Evolutionary conservation across 2,888 invertebrate genomes (phyloP), one percentile per base, ranked within the genome.

Genomic region (Chouioia cunea): DNA sequence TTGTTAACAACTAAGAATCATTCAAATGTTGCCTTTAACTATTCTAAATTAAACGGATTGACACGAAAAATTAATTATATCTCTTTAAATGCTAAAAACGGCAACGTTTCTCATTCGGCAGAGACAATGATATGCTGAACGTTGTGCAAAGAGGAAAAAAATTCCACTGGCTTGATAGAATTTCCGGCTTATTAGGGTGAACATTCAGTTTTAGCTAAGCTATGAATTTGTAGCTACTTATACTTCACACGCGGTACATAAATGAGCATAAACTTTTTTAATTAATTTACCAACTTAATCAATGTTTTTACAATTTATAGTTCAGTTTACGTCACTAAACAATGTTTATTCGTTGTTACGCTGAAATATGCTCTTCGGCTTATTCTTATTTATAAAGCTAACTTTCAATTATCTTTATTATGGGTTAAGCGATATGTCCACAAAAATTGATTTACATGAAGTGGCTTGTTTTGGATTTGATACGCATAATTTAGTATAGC

Each of bases 41-140:
- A 36, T 20, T 60, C 27, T 36, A 15, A 53, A 16, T 47, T 23
- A 53, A 50, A 70, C 60, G 62, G 57, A 62, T 70, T 60, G 50
- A 62, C 56, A 52, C 46, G 56, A 65, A 70, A 70, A 71, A 71
- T 71, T 71, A 62, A 71, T 66, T 66, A 52, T 20, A 43, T 27
- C 44, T 60, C 20, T 20, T 65, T 65, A 56, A 56, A 50, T 22
- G 46, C 48, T 57, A 62, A 16, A 46, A 46, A 44, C 44, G 16
- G 62, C 44, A 62, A n/a, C n/a, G n/a, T 70, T 47, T 54, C 48
- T 16, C 50, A 16, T 18, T 57, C 6, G 47, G 57, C 48, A 60
- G 23, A 56, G 47, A 20, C 23, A 16, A 16, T 10, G 4, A 70
- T 50, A 62, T 48, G 50, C 12, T 58, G 59, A 43, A 16, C 8